Base-by-base conservation (phyloP, 2,797 vertebrate genomes). In the Coranthus polyacanthus region DNA sequence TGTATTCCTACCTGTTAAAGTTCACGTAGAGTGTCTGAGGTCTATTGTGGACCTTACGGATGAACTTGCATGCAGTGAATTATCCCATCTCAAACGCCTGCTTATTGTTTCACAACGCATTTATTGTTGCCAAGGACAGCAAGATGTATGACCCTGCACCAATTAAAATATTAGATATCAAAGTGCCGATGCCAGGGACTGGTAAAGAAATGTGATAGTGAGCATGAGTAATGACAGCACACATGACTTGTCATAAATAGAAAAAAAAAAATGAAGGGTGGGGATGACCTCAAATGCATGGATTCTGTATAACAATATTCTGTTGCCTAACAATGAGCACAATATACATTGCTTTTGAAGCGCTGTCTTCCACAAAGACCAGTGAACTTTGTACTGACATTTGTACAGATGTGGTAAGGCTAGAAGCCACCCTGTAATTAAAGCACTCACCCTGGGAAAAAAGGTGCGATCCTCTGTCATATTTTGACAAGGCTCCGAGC, bases 391-490 rank as follows among this genome's bases (percentile, higher is more conserved):
- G 84, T 85, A 89, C 90, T 94, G 94, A 94, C 95, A 93, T 93
- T 92, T 94, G 93, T 93, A 92, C 85, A 88, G 90, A 92, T 94
- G 93, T 88, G 92, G 63, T 83, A 82, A 78, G 78, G 88, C 91
- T 89, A 90, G 90, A 84, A 93, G 89, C 91, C 86, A 81, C 72
- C 82, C 89, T 92, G 93, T 94, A 95, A 96, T 97, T 95, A 96
- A 95, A 94, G 91, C 85, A 86, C 91, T 89, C 86, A 89, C 91
- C 88, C 79, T 79, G 11, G 11, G 24, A 78, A 87, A 87, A 92
- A 92, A 96, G 94, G 94, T 94, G 94, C 94, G 91, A 93, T 93
- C 92, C 82, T 90, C 92, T 96, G 95, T 96, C 94, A 96, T 75
- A 79, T 84, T 83, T 88, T 94, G 93, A 93, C 91, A 94, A 93